phyloP scores from a whole-genome alignment of 2,113 vertebrate genomes.

The Maccullochella peelii region DNA sequence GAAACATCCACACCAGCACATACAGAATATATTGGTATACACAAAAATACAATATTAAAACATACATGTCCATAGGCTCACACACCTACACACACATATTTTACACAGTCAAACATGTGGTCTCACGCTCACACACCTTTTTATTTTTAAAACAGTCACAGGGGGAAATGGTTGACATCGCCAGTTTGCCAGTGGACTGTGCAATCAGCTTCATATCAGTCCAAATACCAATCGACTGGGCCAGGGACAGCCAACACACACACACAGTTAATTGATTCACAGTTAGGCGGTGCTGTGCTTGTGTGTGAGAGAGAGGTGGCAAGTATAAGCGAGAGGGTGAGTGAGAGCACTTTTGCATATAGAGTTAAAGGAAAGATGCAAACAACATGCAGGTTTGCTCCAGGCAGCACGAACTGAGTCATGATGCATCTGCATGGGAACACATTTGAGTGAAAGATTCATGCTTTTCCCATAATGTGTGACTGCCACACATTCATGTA shows the following conservation, averaged over 20 bases:
- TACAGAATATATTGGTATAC: not conserved
- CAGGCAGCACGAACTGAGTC: conserved; percentile 16
- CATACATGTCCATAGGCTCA: not conserved
- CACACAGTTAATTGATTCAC: not conserved
- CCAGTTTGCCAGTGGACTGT: conserved; percentile 11
- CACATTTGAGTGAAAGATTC: conserved; percentile 21
- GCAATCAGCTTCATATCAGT: conserved; percentile 9
- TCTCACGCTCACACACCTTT: not conserved
- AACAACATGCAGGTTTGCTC: conserved; percentile 26
- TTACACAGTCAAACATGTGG: not conserved
- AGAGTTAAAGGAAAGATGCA: conserved; percentile 22
- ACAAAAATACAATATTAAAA: not conserved
- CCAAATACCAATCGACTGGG: not conserved
- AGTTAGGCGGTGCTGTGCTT: not conserved
- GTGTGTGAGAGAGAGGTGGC: not conserved
- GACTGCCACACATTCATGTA: conserved; percentile 7
- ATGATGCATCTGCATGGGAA: conserved; percentile 15
- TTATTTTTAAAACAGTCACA: not conserved
- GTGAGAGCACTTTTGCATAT: not conserved
- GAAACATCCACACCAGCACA: not conserved
- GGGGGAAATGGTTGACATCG: conserved; percentile 4
- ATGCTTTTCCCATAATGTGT: conserved; percentile 2
- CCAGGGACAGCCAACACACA: not conserved
- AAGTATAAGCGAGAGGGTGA: not conserved
- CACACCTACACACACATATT: not conserved